A percentile compares a stretch with the other conserved stretches of the same genome.
Conservation (phyloP, 2,888 invertebrate genomes). For the Hyposoter dolosus region DNA sequence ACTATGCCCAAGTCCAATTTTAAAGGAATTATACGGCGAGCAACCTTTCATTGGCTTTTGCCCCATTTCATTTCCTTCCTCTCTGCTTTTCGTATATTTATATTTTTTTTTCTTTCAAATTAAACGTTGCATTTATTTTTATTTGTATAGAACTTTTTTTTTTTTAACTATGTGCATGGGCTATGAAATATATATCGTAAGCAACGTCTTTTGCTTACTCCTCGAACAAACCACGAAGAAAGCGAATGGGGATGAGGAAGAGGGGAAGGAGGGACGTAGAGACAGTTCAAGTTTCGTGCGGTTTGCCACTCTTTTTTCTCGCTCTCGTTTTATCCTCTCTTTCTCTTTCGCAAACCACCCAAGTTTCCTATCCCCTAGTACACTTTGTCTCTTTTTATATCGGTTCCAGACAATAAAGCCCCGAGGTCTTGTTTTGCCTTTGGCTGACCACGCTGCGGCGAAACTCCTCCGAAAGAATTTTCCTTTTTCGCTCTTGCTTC, state of each 20-base stretch:
- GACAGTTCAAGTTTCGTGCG: conserved; percentile 68
- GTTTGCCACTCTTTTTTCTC: conserved; percentile 60
- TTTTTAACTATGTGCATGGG: too few relatives aligned
- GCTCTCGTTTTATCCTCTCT: background rate
- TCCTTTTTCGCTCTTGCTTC: conserved; percentile 56
- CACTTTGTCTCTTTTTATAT: conserved; percentile 79
- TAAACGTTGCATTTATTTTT: background rate
- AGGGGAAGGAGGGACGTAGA: background rate
- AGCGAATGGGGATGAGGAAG: conserved; percentile 14
- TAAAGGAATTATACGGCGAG: background rate
- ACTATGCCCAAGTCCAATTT: background rate
- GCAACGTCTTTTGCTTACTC: conserved; percentile 14
- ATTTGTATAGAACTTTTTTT: background rate
- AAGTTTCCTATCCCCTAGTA: conserved; percentile 16
- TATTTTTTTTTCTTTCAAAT: background rate
- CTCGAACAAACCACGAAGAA: conserved; percentile 1
- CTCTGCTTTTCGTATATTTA: background rate
- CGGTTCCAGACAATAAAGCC: conserved; percentile 82
- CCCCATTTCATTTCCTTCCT: background rate
- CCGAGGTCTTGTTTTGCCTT: conserved; percentile 80
- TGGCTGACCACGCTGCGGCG: conserved; percentile 78
- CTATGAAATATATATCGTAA: conserved; percentile 35
- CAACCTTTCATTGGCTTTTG: background rate
- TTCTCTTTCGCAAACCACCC: conserved; percentile 11
- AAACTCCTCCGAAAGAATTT: conserved; percentile 70